These are phyloP conservation scores for Venustoraphidia nigricollis DNA, from an alignment of 2,888 invertebrate species.

Conservation along the genomic window DNA sequence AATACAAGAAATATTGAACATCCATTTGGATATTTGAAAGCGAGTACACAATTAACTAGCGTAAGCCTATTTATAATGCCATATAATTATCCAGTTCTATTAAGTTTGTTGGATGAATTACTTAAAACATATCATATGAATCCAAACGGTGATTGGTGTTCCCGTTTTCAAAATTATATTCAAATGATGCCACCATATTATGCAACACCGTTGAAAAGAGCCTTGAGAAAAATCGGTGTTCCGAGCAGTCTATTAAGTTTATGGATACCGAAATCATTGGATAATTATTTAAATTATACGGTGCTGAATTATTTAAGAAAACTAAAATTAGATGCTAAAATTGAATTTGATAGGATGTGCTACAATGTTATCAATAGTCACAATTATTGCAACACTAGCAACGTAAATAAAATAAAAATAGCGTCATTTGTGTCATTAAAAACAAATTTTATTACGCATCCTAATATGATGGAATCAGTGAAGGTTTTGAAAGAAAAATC, in stretches of 20 bases:
- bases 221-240: conserved; percentile 81
- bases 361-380: conserved; percentile 58
- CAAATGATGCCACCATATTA: conserved; percentile 95
- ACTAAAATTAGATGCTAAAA: conserved; percentile 85
- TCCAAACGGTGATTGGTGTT: conserved; percentile 82
- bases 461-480: too few relatives aligned
- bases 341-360: conserved; percentile 77
- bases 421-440: too few relatives aligned
- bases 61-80: conserved; percentile 97
- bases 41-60: conserved; percentile 80
- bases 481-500: too few relatives aligned
- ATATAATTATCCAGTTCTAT: conserved; percentile 91
- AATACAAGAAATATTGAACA: conserved; percentile 77
- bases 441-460: conserved; percentile 23
- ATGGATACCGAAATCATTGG: conserved; percentile 79
- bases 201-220: conserved; percentile 72
- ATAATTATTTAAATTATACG: conserved; percentile 83
- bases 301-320: conserved; percentile 90
- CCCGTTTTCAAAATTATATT: conserved; percentile 85
- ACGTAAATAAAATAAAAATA: too few relatives aligned
- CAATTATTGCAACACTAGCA: not conserved
- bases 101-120: conserved; percentile 84
- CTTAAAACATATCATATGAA: conserved; percentile 86
- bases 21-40: conserved; percentile 96
- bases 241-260: conserved; percentile 66